Conservation (phyloP, 2,113 vertebrate species). For the Ptilonorhynchus violaceus region DNA sequence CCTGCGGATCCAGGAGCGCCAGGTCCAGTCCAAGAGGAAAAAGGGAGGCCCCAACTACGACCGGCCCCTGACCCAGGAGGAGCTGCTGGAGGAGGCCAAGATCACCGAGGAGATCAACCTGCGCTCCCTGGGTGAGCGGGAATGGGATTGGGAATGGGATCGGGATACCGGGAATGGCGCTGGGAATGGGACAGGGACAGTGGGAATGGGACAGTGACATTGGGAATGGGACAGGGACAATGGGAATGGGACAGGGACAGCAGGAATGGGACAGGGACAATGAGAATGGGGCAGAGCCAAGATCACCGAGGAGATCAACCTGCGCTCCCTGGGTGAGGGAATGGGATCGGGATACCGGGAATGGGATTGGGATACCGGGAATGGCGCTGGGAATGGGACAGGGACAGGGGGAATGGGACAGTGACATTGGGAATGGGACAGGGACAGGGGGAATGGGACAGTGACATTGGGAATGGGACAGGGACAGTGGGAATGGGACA, state of each 20-base stretch:
- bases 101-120: constrained; percentile 92
- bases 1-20: constrained; percentile 89
- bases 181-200: background rate
- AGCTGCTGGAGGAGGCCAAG: constrained; percentile 92
- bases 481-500: too few species aligned
- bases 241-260: background rate
- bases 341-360: background rate
- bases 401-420: too few species aligned
- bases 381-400: too few species aligned
- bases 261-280: background rate
- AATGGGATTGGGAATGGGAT: background rate
- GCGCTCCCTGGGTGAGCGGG: constrained; percentile 83
- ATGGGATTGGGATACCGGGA: background rate
- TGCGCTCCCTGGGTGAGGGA: constrained; percentile 86
- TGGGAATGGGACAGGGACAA: background rate
- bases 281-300: constrained; percentile 69
- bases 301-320: constrained; percentile 90
- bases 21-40: constrained; percentile 88
- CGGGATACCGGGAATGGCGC: background rate
- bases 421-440: background rate
- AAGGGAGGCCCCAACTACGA: constrained; percentile 84
- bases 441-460: too few species aligned
- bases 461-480: background rate
- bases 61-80: constrained; percentile 88
- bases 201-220: too few species aligned